Percentiles rank a stretch among this genome's conserved stretches.
Evolutionary conservation across 2,888 invertebrate species (phyloP).

Genomic region (Pharmacophagus antenor): DNA sequence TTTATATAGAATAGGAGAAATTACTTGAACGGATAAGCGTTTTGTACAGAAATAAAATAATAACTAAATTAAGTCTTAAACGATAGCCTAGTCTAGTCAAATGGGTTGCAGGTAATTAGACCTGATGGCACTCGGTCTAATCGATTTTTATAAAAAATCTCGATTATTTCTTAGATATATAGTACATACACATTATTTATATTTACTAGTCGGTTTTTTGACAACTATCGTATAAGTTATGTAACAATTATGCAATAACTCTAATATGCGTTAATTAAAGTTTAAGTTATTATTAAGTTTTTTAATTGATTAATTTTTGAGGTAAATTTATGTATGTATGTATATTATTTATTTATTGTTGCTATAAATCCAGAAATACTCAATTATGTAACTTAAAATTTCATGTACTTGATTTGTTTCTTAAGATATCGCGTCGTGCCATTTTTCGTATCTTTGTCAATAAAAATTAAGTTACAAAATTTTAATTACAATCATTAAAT

Average conservation of each 20-base stretch:
- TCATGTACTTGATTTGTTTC: no score
- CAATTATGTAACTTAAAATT: no score
- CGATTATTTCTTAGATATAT: constrained; percentile 1
- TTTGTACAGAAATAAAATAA: constrained; percentile 73
- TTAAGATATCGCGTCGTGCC: no score
- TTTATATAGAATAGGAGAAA: constrained; percentile 65
- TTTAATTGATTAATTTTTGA: not conserved
- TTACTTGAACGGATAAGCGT: constrained; percentile 71
- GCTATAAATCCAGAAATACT: not conserved
- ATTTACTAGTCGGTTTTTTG: not conserved
- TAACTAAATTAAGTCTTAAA: constrained; percentile 55
- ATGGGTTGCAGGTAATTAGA: constrained; percentile 49
- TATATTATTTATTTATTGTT: not conserved
- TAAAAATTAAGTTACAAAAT: no score
- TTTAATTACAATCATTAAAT: no score
- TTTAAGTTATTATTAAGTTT: constrained; percentile 16
- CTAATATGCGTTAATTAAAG: not conserved
- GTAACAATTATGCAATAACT: no score
- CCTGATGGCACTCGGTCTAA: constrained; percentile 53
- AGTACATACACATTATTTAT: not conserved
- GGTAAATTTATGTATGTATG: not conserved
- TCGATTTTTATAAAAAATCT: constrained; percentile 11
- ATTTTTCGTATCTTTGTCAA: no score
- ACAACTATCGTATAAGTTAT: not conserved
- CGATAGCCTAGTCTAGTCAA: constrained; percentile 64